Base-by-base conservation (phyloP, 2,113 vertebrate species). In the Climacteris rufus region DNA sequence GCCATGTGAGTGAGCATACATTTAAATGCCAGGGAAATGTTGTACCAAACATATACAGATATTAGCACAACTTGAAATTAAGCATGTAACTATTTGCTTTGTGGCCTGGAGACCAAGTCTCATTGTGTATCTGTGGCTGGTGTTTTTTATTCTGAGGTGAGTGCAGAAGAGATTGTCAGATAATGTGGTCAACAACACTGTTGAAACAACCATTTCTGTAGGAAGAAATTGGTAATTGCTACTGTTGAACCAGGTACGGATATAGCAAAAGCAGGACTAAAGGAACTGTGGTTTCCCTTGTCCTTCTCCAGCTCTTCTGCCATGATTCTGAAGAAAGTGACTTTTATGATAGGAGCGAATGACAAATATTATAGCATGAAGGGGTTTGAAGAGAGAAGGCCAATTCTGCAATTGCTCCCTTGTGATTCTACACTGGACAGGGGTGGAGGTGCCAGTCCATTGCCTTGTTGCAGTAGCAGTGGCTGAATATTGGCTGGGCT, bases 331-430 rank as follows among this genome's bases (percentile, higher is more conserved):
- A 91, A 69, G 57, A 87, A 63, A 53, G 13, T 56, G 64, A 53
- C 54, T 90, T 66, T 35, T 63, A 17, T 25, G 13, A 60, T 5
- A 21, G 8, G 16, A 68, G 17, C 15, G 35, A 70, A 68, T 37
- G 30, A 37, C 30, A 83, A 59, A 18, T 6, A n/a, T 31, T 50
- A 59, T 50, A 59, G 56, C 25, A n/a, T 1, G 1, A 71, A 82
- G n/a, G 24, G 24, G 5, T 54, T 80, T 56, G 33, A 52, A 59
- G 31, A 69, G 42, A 63, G 31, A 4, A 91, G 5, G 2, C 11
- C 24, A 1, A 1, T 8, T 44, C 24, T 72, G 10, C 22, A 39
- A 56, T 25, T 11, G 3, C 6, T 15, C 12, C 9, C 7, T 54
- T 21, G 49, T 0, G 2, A 60, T 28, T 7, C 9, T 37, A 13